Evolutionary conservation across 2,113 vertebrate species (phyloP).

Genomic region (Bettongia penicillata): DNA sequence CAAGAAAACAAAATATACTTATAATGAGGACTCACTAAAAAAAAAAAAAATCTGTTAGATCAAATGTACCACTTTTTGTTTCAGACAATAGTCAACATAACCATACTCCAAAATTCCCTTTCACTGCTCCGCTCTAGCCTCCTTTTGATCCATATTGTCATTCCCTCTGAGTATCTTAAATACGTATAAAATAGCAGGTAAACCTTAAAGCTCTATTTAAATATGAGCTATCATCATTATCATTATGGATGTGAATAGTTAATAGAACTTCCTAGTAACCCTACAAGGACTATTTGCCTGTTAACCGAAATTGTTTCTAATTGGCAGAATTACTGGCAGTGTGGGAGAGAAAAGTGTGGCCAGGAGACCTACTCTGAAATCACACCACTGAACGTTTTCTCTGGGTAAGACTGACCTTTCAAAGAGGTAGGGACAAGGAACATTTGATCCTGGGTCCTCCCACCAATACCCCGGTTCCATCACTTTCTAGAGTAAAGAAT

Average conservation of each 20-base stretch:
- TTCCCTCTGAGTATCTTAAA: not conserved
- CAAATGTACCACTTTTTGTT: not conserved
- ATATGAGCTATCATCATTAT: not conserved
- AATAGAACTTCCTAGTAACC: not conserved
- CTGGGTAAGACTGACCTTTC: not conserved
- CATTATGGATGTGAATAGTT: not conserved
- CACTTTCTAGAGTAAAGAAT: not conserved
- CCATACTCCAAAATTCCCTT: not conserved
- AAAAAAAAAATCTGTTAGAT: not conserved
- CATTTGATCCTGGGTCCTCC: not conserved
- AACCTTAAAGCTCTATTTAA: not conserved
- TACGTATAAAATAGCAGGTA: not conserved
- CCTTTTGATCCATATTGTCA: not conserved
- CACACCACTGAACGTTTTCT: not conserved
- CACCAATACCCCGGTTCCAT: not conserved
- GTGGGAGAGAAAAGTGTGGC: not conserved
- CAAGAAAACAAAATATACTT: not conserved
- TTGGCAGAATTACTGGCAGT: not conserved
- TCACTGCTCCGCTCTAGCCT: not conserved
- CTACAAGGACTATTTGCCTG: not conserved
- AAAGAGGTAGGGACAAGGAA: not conserved
- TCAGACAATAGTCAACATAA: not conserved
- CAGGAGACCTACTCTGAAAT: not conserved
- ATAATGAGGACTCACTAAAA: not conserved
- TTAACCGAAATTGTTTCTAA: not conserved